phyloP scores from a whole-genome alignment of 1,140 invertebrate species.

The Triops longicaudatus region DNA sequence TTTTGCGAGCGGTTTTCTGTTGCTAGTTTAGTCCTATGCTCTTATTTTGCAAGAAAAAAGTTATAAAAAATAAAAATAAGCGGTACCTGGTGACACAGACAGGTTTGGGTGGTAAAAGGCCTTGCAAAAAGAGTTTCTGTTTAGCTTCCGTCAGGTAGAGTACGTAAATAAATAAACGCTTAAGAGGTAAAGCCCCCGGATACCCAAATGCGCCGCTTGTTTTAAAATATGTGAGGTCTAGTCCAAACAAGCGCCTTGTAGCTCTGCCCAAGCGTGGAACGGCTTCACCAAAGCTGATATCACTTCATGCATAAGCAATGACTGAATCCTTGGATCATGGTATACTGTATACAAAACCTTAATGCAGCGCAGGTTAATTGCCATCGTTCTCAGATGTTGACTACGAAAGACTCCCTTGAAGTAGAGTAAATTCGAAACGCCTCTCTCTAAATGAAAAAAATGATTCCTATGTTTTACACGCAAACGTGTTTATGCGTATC shows the following conservation, averaged over 20 bases:
- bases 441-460: too few relatives aligned
- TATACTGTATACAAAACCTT: not conserved
- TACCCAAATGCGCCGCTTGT: not conserved
- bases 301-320: slow-evolving; percentile 3
- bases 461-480: too few relatives aligned
- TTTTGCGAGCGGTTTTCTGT: too few relatives aligned
- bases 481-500: too few relatives aligned
- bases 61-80: not conserved
- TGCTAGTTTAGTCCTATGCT: too few relatives aligned
- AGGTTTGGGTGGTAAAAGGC: not conserved
- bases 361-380: not conserved
- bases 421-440: not conserved
- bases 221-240: not conserved
- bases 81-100: not conserved
- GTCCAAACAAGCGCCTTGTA: not conserved
- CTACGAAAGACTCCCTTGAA: not conserved
- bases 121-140: not conserved
- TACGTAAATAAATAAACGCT: not conserved
- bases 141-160: not conserved
- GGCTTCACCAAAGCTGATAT: not conserved
- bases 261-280: not conserved
- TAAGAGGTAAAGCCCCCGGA: not conserved
- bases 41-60: too few relatives aligned
- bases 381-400: not conserved
- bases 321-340: not conserved